phyloP scores from a whole-genome alignment of 2,113 vertebrate genomes.

The Smithornis capensis region DNA sequence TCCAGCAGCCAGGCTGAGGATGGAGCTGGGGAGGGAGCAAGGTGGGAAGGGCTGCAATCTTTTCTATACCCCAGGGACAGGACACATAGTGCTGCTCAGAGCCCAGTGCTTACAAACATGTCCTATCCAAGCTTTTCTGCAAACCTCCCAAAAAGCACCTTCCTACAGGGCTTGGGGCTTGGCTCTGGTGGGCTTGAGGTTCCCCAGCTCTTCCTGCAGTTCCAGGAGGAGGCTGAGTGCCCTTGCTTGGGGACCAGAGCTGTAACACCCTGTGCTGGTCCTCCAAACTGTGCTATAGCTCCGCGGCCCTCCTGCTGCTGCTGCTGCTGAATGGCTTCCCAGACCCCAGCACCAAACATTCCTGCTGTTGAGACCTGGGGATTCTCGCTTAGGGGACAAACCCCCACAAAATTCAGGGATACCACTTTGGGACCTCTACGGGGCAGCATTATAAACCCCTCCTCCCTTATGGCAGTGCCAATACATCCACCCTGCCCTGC shows the following conservation, averaged over 20 bases:
- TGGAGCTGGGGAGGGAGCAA: not conserved
- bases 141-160: accelerated
- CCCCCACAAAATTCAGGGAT: not conserved
- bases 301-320: not conserved
- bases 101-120: accelerated
- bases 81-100: not conserved
- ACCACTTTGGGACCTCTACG: not conserved
- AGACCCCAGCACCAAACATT: accelerated
- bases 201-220: not conserved
- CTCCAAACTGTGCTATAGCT: not conserved
- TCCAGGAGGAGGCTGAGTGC: not conserved
- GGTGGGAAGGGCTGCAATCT: not conserved
- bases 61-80: not conserved
- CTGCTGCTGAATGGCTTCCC: not conserved
- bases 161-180: not conserved
- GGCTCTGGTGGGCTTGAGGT: accelerated
- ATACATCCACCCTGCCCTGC: accelerated
- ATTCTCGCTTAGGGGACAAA: not conserved
- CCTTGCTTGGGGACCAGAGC: not conserved
- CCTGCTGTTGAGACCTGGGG: not conserved
- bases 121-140: not conserved
- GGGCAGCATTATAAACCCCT: not conserved
- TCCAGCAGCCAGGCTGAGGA: not conserved
- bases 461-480: not conserved
- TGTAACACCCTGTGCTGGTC: accelerated